Evolutionary conservation across 2,797 vertebrate genomes (phyloP).

Genomic region (Chelon labrosus): DNA sequence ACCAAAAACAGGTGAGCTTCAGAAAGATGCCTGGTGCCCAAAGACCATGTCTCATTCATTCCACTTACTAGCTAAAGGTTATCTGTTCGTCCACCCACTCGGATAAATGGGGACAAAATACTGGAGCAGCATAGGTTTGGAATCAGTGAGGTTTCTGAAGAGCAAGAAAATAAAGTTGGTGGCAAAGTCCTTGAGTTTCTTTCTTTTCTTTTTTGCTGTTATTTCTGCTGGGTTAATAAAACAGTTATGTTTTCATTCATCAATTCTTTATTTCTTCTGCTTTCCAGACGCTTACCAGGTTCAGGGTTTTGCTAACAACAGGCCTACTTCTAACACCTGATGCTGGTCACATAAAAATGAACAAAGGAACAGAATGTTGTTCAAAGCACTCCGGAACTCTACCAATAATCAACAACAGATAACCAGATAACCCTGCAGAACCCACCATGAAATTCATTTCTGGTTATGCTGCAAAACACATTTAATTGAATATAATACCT

Average conservation of each 20-base stretch:
- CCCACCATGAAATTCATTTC: neutral
- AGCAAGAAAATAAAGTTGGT: neutral
- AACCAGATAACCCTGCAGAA: neutral
- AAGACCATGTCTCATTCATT: constrained; percentile 16
- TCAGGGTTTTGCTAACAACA: constrained; percentile 12
- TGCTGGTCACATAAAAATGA: neutral
- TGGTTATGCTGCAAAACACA: neutral
- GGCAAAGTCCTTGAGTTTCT: neutral
- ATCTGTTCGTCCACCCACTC: constrained; percentile 25
- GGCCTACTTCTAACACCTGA: neutral
- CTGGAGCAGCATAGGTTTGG: constrained; percentile 10
- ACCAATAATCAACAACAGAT: too few species aligned
- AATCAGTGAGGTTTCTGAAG: constrained; percentile 5
- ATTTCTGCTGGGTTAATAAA: accelerated
- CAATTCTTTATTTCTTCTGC: neutral
- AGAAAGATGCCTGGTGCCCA: constrained; percentile 20
- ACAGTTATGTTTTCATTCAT: neutral
- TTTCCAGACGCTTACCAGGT: neutral
- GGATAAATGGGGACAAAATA: constrained; percentile 11
- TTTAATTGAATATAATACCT: neutral
- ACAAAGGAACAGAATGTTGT: too few species aligned
- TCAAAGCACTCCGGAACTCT: too few species aligned
- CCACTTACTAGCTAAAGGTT: constrained; percentile 22
- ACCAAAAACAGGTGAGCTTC: constrained; percentile 25
- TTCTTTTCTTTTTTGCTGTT: neutral